Conservation (phyloP, 2,797 vertebrate species). For the Notolepis coatsorum region DNA sequence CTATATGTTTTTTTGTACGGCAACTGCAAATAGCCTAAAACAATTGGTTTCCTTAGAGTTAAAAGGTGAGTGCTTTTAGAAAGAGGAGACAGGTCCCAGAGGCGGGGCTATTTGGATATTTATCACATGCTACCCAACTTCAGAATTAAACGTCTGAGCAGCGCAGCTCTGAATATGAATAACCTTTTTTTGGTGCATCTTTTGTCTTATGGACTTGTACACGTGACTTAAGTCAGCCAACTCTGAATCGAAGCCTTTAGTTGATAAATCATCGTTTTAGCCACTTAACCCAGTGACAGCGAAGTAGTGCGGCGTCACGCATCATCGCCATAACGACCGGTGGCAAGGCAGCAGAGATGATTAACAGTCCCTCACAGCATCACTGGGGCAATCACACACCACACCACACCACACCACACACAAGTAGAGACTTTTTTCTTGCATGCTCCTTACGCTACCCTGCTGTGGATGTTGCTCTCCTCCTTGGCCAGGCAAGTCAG, state of each 20-base stretch:
- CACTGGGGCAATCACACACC: background rate
- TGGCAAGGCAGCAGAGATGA: slow-evolving; percentile 11
- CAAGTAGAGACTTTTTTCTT: slow-evolving; percentile 4
- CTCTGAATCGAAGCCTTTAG: background rate
- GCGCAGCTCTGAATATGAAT: background rate
- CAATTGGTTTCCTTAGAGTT: too few species aligned
- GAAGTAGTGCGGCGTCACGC: slow-evolving; percentile 3
- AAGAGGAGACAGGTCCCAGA: too few species aligned
- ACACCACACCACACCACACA: background rate
- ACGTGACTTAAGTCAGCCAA: background rate
- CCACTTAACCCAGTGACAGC: background rate
- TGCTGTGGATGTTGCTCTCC: background rate
- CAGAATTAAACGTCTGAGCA: background rate
- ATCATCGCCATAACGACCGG: slow-evolving; percentile 9
- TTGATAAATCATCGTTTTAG: background rate
- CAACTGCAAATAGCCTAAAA: too few species aligned
- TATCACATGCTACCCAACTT: background rate
- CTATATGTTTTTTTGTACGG: slow-evolving; percentile 12
- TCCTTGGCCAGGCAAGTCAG: background rate
- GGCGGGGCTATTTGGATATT: too few species aligned
- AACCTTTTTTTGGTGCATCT: background rate
- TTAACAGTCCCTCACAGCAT: background rate
- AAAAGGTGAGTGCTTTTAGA: too few species aligned
- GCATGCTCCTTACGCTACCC: slow-evolving; percentile 4
- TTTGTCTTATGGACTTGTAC: slow-evolving; percentile 1